These are phyloP conservation scores for Eupithecia subumbrata DNA, from an alignment of 2,888 invertebrate genomes.

Conservation along the genomic window DNA sequence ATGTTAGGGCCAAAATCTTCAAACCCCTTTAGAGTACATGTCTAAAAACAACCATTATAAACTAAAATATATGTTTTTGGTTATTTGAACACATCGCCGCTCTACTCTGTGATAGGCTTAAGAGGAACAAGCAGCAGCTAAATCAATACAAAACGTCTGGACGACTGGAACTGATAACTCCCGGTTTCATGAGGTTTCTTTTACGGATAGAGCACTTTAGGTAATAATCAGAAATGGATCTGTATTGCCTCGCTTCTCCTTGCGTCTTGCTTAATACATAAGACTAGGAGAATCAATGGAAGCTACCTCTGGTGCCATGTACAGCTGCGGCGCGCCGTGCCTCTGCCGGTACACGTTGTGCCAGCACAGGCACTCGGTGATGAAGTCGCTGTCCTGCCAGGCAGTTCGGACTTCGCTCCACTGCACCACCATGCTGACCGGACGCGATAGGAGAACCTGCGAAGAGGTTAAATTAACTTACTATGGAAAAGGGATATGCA, in stretches of 20 bases:
- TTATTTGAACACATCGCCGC: too few relatives aligned
- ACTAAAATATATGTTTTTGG: too few relatives aligned
- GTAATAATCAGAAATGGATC: too few relatives aligned
- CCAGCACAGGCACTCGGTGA: slow-evolving; percentile 92
- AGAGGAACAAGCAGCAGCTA: not conserved
- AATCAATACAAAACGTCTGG: not conserved
- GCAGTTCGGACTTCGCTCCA: slow-evolving; percentile 88
- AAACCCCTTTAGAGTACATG: too few relatives aligned
- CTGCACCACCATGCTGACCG: slow-evolving; percentile 88
- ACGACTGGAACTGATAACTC: not conserved
- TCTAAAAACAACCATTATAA: too few relatives aligned
- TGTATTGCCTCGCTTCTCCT: too few relatives aligned
- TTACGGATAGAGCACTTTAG: too few relatives aligned
- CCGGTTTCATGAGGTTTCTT: not conserved
- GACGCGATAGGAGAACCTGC: slow-evolving; percentile 87
- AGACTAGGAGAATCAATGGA: slow-evolving; percentile 70
- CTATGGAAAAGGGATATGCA: not conserved
- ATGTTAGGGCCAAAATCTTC: too few relatives aligned
- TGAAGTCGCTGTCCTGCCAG: slow-evolving; percentile 92
- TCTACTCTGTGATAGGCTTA: too few relatives aligned
- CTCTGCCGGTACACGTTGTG: slow-evolving; percentile 92
- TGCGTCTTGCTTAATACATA: too few relatives aligned
- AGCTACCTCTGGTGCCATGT: slow-evolving; percentile 91
- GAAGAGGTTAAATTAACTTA: not conserved
- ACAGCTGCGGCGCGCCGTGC: slow-evolving; percentile 88